Evolutionary conservation across 2,797 vertebrate genomes (phyloP), one percentile per base, ranked within the genome.

Genomic region (Tinamus major): DNA sequence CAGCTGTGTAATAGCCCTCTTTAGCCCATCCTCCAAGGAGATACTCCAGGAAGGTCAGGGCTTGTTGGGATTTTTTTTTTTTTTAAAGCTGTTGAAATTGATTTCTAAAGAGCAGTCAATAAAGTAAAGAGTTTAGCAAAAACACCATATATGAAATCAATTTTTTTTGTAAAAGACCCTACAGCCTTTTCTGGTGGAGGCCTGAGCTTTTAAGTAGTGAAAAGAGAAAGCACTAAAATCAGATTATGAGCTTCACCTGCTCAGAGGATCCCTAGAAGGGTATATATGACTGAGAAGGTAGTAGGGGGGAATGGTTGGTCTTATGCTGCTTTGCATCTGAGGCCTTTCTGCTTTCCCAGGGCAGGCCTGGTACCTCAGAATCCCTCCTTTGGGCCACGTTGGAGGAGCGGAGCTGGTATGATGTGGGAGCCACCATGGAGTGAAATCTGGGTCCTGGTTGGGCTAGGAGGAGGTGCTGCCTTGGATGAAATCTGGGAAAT

Each of bases 281-380:
- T 26, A 55, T 55, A 42, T 23, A 27, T 9, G 46, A 8, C 14
- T 35, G 8, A 3, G 1, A 23, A 23, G 42, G 23, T 15, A 42
- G 27, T 17, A 69, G 4, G 9, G 15, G 3, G 33, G 18, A 41
- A 23, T 29, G 1, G 5, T 62, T 33, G 9, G 18, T 11, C 21
- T 48, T 10, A 17, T 2, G 42, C 17, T 31, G 16, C 35, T 18
- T 6, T 31, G 21, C 1, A 13, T 4, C 56, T 46, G 6, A 48
- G 13, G 13, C 1, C 0, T 51, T 11, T 69, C 27, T 19, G 1
- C 10, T 6, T 6, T 2, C 10, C 8, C 44, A 9, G 41, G 39
- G 16, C 84, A 41, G 41, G 24, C 23, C 49, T 51, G 49, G 49
- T 51, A 13, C 33, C 18, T 5, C 27, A 3, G 17, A 31, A 1